Evolutionary conservation across 2,888 invertebrate species (phyloP), one percentile per base, ranked within the genome.

Genomic region (Lithodes maja): DNA sequence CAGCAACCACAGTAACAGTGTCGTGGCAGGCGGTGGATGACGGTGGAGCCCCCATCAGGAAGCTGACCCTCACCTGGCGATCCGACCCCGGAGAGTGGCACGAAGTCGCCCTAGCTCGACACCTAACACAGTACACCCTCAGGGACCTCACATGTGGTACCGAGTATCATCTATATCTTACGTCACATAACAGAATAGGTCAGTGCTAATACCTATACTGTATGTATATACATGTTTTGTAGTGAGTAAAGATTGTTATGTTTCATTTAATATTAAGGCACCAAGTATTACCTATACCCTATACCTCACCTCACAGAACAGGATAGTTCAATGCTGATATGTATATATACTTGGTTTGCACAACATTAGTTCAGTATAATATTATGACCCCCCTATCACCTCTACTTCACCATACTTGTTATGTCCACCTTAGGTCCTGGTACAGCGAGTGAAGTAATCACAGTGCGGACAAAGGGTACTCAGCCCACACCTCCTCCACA

Each of bases 391-490:
- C 33, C 33, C 0, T 33, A 33, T 33, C 33, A 33, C 33, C 33
- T 33, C 33, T 33, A 33, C 33, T 33, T 33, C 33, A 33, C 33
- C 12, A 3, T 53, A 3, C 69, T 90, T 90, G 33, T 33, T 33
- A 33, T 33, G 33, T 33, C 33, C 33, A 33, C 33, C 49, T 2
- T 68, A 91, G 91, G 91, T 69, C 84, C 91, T 2, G 90, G 91
- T n/a, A 81, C 89, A 54, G 91, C 91, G 12, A 91, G 91, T 33
- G 90, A 92, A 49, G 90, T 92, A n/a, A 86, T 92, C 61, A 92
- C 90, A 82, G 33, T 33, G 33, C 33, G 33, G 33, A 33, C 33
- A 33, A 33, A 33, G 33, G 33, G 33, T 33, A 33, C 78, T 3
- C 83, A 90, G 15, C 92, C 92, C 2, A 86, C 90, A 15, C 88